Evolutionary conservation across 2,888 invertebrate species (phyloP).

Genomic region (Buathra laborator): DNA sequence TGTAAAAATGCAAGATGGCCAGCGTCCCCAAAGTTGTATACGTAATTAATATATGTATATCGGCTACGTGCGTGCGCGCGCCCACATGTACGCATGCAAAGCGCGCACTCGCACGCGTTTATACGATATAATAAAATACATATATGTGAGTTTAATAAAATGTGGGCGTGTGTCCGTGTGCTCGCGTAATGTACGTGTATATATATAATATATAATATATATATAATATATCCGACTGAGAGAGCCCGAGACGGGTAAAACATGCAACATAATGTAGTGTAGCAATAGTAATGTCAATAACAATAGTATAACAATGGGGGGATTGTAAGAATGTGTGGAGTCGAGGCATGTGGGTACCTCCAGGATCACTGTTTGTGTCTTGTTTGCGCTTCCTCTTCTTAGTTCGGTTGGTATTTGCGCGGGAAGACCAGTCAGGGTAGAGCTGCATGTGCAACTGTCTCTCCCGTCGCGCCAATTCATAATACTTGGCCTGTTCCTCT

Average conservation of each 20-base stretch:
- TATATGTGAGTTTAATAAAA: constrained; percentile 80
- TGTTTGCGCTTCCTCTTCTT: constrained; percentile 99
- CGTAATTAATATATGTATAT: constrained; percentile 77
- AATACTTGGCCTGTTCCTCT: constrained; percentile 99
- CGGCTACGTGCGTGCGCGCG: constrained; percentile 67
- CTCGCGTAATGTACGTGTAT: constrained; percentile 62
- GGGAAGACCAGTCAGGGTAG: constrained; percentile 99
- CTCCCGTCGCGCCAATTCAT: constrained; percentile 99
- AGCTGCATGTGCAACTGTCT: constrained; percentile 99
- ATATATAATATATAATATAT: constrained; percentile 70
- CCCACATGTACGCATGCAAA: constrained; percentile 67
- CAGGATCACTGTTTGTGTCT: constrained; percentile 95
- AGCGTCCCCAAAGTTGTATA: constrained; percentile 85
- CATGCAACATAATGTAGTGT: constrained; percentile 85
- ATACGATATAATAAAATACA: constrained; percentile 66
- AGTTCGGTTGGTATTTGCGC: constrained; percentile 99
- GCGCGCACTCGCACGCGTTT: constrained; percentile 73
- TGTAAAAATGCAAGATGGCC: constrained; percentile 85
- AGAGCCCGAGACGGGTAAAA: constrained; percentile 82
- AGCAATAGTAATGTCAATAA: constrained; percentile 78
- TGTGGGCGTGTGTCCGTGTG: constrained; percentile 72
- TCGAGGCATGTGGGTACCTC: constrained; percentile 91
- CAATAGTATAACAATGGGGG: constrained; percentile 78
- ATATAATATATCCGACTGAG: constrained; percentile 79
- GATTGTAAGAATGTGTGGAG: constrained; percentile 83